Evolutionary conservation across 2,888 invertebrate species (phyloP).

Genomic region (Pogonocherus hispidulus): DNA sequence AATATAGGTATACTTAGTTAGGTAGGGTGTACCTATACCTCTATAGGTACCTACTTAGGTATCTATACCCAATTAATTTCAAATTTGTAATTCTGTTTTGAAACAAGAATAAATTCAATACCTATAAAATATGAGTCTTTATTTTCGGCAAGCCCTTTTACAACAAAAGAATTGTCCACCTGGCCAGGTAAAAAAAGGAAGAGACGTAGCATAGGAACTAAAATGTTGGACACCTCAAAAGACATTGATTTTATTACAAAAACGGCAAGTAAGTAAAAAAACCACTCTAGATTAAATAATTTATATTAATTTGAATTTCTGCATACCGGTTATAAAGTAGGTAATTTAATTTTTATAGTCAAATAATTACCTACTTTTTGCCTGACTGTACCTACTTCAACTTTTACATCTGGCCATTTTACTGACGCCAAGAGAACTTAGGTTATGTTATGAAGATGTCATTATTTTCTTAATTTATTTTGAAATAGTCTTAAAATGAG

Average conservation of each 20-base stretch:
- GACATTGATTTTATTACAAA: slow-evolving; percentile 66
- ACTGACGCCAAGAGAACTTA: slow-evolving; percentile 58
- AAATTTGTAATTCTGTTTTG: no score
- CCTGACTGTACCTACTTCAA: slow-evolving; percentile 18
- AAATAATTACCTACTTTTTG: slow-evolving; percentile 1
- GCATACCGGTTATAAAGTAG: neutral
- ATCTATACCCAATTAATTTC: neutral
- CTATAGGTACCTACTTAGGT: no score
- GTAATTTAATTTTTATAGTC: neutral
- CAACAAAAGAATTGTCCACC: slow-evolving; percentile 13
- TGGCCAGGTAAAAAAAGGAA: slow-evolving; percentile 15
- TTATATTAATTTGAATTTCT: neutral
- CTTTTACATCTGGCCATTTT: slow-evolving; percentile 12
- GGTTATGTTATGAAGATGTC: slow-evolving; percentile 48
- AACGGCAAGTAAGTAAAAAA: slow-evolving; percentile 65
- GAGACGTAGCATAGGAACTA: neutral
- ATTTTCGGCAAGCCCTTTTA: slow-evolving; percentile 1
- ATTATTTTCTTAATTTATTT: slow-evolving; percentile 35
- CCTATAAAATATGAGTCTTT: no score
- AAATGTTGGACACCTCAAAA: slow-evolving; percentile 60
- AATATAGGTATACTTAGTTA: no score
- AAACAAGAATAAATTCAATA: neutral
- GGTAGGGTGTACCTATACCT: no score
- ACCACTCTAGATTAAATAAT: neutral
- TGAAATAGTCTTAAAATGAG: slow-evolving; percentile 36